Evolutionary conservation across 2,888 invertebrate species (phyloP).

Genomic region (Strigamia maritima): DNA sequence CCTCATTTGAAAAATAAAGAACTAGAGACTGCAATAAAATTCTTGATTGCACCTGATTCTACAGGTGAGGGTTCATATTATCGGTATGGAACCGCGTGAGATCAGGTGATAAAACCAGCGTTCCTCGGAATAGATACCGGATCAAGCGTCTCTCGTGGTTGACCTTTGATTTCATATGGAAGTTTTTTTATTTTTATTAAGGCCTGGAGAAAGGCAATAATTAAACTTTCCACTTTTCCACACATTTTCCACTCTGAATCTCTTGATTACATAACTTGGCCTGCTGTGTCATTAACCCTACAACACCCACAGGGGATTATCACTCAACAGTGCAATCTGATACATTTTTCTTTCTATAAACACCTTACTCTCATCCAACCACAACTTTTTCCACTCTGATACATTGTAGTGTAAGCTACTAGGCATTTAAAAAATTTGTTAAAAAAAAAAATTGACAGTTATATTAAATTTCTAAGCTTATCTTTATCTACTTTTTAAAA

Average conservation of each 20-base stretch:
- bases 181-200: not conserved
- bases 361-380: not conserved
- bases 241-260: not conserved
- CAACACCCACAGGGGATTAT: not conserved
- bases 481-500: too few species aligned
- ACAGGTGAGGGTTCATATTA: conserved; percentile 4
- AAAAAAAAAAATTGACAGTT: too few species aligned
- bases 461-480: too few species aligned
- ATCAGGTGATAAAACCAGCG: conserved; percentile 4
- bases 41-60: conserved; percentile 4
- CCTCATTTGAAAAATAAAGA: not conserved
- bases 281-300: not conserved
- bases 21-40: not conserved
- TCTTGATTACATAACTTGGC: not conserved
- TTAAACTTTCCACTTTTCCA: conserved; percentile 4
- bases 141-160: conserved; percentile 1
- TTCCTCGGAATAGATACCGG: conserved; percentile 4
- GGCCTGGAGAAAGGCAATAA: not conserved
- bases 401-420: not conserved
- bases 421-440: not conserved
- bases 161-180: not conserved
- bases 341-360: conserved; percentile 1
- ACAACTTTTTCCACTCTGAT: not conserved
- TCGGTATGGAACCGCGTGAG: conserved; percentile 4
- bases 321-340: not conserved